Base-by-base conservation (phyloP, 2,113 vertebrate species). In the Platysteira castanea region DNA sequence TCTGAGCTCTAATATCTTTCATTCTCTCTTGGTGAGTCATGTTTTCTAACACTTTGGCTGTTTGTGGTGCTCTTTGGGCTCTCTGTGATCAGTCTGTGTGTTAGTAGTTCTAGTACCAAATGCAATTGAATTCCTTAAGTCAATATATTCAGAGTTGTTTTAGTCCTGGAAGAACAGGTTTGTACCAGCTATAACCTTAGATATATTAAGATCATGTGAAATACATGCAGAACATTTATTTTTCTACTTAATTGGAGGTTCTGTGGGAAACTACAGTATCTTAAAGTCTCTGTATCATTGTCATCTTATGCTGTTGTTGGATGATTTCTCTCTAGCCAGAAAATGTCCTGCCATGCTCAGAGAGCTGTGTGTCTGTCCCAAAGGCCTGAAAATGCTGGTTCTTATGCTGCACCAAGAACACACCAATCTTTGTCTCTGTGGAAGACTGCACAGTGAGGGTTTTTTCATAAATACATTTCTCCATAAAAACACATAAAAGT, bases 291-390 rank as follows among this genome's bases (percentile, higher is more conserved):
- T 92, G 70, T 97, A 47, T 71, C 65, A 14, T 87, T 91, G 68
- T 80, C 61, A 61, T 94, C 93, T 97, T 95, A 96, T 73, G 18
- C 84, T 95, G 77, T 93, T 97, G 69, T 97, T 96, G 96, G 76
- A 90, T 97, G 90, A 93, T 97, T 96, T 97, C 42, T 97, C 90
- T 96, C 84, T 97, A 97, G 94, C 97, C 92, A 96, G 94, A 95
- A 96, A 94, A 92, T 94, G 64, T 79, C 78, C 93, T 96, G 61
- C 95, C 94, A 89, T 94, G 82, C 82, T 95, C 93, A 96, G 9
- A 96, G 91, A 93, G 91, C 87, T 88, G 93, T 83, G 42, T 96
- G 94, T 95, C 92, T 94, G 70, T 92, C 69, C 93, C 95, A 97
- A 88, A 88, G 84, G 27, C 93, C 97, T 94, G 97, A 95, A 97